These are phyloP conservation scores for Sorex fumeus DNA, from an alignment of 2,113 vertebrate genomes.

Conservation along the genomic window DNA sequence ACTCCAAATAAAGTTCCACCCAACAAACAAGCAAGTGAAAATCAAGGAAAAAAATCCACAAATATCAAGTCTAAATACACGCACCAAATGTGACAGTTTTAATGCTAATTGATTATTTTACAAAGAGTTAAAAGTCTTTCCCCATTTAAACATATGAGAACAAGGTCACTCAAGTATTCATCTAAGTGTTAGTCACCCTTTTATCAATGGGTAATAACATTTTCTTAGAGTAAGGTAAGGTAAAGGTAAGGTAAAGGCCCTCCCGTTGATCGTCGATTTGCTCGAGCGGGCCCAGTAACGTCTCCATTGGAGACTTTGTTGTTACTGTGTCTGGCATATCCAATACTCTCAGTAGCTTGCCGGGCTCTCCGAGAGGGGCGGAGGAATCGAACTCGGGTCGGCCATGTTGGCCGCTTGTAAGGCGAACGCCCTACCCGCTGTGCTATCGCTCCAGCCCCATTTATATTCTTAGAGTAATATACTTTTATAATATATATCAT, in stretches of 20 bases:
- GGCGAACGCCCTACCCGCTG: too few species aligned
- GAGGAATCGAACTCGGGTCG: too few species aligned
- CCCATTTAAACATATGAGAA: not conserved
- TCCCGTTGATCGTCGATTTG: too few species aligned
- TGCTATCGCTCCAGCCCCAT: too few species aligned
- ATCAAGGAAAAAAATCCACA: not conserved
- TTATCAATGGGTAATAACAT: not conserved
- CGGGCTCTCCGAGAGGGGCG: too few species aligned
- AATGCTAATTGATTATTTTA: not conserved
- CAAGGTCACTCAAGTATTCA: conserved; percentile 65
- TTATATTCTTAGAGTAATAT: not conserved
- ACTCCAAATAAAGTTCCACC: not conserved
- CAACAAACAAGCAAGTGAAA: not conserved
- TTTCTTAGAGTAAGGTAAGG: too few species aligned
- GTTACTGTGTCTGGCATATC: too few species aligned
- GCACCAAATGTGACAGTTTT: not conserved
- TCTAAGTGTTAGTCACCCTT: not conserved
- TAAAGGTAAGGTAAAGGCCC: too few species aligned
- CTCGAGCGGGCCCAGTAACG: too few species aligned
- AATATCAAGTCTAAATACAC: not conserved
- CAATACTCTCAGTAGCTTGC: too few species aligned
- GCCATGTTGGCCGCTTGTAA: too few species aligned
- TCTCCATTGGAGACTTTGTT: too few species aligned
- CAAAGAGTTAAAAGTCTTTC: not conserved
- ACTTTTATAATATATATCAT: not conserved